phyloP scores from a whole-genome alignment of 1,140 invertebrate species.

The Ceratitis capitata region DNA sequence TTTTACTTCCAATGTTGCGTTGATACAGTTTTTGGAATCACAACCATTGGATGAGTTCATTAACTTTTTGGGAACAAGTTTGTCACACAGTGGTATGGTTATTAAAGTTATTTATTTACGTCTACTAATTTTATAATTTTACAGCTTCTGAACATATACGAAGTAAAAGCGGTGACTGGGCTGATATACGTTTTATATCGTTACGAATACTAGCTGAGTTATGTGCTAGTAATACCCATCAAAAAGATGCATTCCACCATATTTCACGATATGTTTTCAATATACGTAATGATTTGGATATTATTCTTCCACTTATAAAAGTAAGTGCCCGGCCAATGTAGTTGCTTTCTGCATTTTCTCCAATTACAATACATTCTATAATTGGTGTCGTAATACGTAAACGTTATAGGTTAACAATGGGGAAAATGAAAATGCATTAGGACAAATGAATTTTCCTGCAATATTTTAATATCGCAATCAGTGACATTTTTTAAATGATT shows the following conservation, averaged over 20 bases:
- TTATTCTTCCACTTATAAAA: constrained; percentile 38
- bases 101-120: not conserved
- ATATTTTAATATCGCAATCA: too few species aligned
- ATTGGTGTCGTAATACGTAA: too few species aligned
- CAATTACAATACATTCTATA: too few species aligned
- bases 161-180: constrained; percentile 38
- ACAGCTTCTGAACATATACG: not conserved
- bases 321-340: constrained; percentile 27
- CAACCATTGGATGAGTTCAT: constrained; percentile 58
- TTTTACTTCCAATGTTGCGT: constrained; percentile 48
- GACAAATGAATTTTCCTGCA: too few species aligned
- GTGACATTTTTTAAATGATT: too few species aligned
- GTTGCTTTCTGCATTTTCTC: too few species aligned
- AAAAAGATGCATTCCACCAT: constrained; percentile 48
- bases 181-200: constrained; percentile 39
- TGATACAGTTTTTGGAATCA: constrained; percentile 51
- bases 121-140: not conserved
- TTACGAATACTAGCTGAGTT: constrained; percentile 51
- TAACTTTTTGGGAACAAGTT: constrained; percentile 48
- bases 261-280: constrained; percentile 43
- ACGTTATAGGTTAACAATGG: too few species aligned
- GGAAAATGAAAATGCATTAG: too few species aligned
- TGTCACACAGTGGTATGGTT: constrained; percentile 49
- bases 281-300: constrained; percentile 27
- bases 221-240: constrained; percentile 51